Evolutionary conservation across 2,888 invertebrate genomes (phyloP).

Genomic region (Caenorhabditis becei): DNA sequence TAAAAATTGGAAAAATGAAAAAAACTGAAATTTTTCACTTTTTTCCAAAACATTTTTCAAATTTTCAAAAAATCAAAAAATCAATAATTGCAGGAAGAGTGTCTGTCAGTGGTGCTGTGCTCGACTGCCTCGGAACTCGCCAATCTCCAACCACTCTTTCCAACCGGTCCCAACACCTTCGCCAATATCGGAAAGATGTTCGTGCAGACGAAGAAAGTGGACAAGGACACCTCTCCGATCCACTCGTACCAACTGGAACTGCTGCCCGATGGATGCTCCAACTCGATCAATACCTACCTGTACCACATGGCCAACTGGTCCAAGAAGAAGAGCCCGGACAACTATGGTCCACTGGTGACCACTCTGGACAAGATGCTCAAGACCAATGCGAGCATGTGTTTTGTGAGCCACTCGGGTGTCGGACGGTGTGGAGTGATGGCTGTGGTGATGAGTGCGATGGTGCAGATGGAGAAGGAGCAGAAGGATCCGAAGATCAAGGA

Average conservation of each 20-base stretch:
- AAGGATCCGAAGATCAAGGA: conserved; percentile 37
- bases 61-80: not conserved
- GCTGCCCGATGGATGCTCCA: conserved; percentile 63
- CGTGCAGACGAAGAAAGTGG: conserved; percentile 59
- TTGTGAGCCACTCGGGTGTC: conserved; percentile 21
- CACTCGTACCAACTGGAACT: conserved; percentile 46
- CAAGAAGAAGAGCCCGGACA: conserved; percentile 12
- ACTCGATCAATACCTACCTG: conserved; percentile 33
- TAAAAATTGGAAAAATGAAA: too few relatives aligned
- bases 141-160: conserved; percentile 41
- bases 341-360: conserved; percentile 9
- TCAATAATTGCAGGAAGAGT: conserved; percentile 10
- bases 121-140: not conserved
- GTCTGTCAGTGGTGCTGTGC: not conserved
- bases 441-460: conserved; percentile 12
- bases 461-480: conserved; percentile 8
- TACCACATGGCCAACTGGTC: conserved; percentile 41
- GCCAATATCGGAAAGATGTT: conserved; percentile 60
- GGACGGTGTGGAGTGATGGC: conserved; percentile 30
- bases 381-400: conserved; percentile 21
- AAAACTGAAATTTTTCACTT: too few relatives aligned
- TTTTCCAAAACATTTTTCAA: too few relatives aligned
- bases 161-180: conserved; percentile 17
- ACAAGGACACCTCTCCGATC: not conserved
- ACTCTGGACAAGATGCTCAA: conserved; percentile 35